Base-by-base conservation (phyloP, 2,888 invertebrate species). In the Cephus rjabovi region DNA sequence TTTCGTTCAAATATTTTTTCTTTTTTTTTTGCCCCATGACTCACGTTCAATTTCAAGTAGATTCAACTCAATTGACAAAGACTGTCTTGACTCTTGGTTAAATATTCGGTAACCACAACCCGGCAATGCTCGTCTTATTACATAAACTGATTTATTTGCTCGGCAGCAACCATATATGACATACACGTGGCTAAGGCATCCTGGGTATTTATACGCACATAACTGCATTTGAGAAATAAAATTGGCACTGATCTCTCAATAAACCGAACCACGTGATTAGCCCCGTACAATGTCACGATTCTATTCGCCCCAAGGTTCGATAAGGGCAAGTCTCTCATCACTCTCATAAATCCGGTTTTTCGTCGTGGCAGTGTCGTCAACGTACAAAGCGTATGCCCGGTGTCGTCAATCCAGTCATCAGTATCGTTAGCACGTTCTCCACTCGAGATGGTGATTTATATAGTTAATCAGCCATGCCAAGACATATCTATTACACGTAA, bases 401-500 rank as follows among this genome's bases (percentile, higher is more conserved):
- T 35, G 73, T 73, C 37, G 73, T 40, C 35, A 56, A 68, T 76
- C 76, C 75, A 70, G 34, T 79, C 77, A 76, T 75, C 76, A 69
- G 78, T 80, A 79, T 81, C 80, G 78, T 81, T 80, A 80, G 77
- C 73, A 76, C 34, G 70, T 80, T 74, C 76, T 78, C 78, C 35
- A 71, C 78, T 68, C 74, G 56, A 6, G 23, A 56, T 56, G 56
- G 56, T 56, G 56, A 56, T 56, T 56, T 56, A 56, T 56, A 56
- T 56, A 56, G 56, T 15, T 56, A 56, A 56, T 56, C 56, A 56
- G 56, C 23, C 56, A 6, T 56, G 56, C 56, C 56, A 56, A 56
- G 56, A 56, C 56, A 56, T 23, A 56, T 56, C 56, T 56, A 56
- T 56, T 56, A 56, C 56, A 56, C 56, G 56, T 56, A 56, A 56